Percentiles rank a stretch among this genome's conserved stretches.
These are phyloP conservation scores for Tupiocoris notatus DNA, from an alignment of 2,888 invertebrate species.

Conservation along the genomic window DNA sequence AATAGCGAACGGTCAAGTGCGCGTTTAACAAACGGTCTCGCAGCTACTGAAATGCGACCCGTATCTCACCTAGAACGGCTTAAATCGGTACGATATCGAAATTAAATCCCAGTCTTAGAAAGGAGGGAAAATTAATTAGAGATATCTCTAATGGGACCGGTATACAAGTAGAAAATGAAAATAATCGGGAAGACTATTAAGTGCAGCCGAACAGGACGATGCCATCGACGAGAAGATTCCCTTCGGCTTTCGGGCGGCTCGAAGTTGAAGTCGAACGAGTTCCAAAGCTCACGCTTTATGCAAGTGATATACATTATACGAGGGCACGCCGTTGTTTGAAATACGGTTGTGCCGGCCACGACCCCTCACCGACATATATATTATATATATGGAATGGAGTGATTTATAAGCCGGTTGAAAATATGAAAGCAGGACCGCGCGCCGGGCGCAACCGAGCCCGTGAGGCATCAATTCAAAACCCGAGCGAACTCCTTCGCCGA, in stretches of 20 bases:
- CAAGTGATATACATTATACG: slow-evolving; percentile 48
- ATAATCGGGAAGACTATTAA: slow-evolving; percentile 10
- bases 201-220: slow-evolving; percentile 16
- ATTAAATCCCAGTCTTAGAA: slow-evolving; percentile 17
- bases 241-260: too few species aligned
- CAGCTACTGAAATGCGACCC: background rate
- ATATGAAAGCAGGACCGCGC: slow-evolving; percentile 45
- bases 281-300: slow-evolving; percentile 45
- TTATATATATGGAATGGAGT: slow-evolving; percentile 44
- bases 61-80: background rate
- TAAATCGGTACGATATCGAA: background rate
- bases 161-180: slow-evolving; percentile 1
- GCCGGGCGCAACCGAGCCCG: slow-evolving; percentile 27
- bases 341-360: slow-evolving; percentile 43
- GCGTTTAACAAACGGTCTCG: background rate
- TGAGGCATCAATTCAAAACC: slow-evolving; percentile 43
- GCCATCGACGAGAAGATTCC: slow-evolving; percentile 8
- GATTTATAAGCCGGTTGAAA: slow-evolving; percentile 46
- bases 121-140: slow-evolving; percentile 19
- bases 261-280: slow-evolving; percentile 21
- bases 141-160: slow-evolving; percentile 21
- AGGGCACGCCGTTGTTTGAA: slow-evolving; percentile 46
- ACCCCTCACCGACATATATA: slow-evolving; percentile 45
- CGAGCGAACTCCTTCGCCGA: background rate
- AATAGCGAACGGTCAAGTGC: background rate